Evolutionary conservation across 2,888 invertebrate genomes (phyloP).

Genomic region (Coelopa pilipes): DNA sequence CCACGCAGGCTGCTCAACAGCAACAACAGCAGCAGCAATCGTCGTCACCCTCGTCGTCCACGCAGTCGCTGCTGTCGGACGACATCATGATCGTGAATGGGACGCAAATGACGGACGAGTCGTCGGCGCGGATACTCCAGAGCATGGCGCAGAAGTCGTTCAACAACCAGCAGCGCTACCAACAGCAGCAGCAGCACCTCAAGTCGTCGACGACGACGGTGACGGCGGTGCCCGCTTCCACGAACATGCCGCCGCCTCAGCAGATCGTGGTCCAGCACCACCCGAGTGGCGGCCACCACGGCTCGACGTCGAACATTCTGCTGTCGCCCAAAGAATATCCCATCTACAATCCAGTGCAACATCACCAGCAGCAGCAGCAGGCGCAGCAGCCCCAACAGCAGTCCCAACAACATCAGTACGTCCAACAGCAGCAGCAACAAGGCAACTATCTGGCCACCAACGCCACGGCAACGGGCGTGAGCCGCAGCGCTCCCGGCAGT

Average conservation of each 20-base stretch:
- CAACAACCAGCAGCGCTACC: slow-evolving; percentile 54
- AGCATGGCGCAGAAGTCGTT: slow-evolving; percentile 67
- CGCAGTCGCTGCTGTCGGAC: slow-evolving; percentile 57
- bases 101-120: slow-evolving; percentile 66
- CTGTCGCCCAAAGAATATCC: slow-evolving; percentile 57
- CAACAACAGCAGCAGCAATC: slow-evolving; percentile 47
- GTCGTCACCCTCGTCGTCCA: slow-evolving; percentile 37
- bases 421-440: slow-evolving; percentile 47
- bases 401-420: slow-evolving; percentile 42
- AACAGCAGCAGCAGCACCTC: slow-evolving; percentile 45
- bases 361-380: slow-evolving; percentile 44
- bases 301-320: slow-evolving; percentile 53
- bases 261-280: slow-evolving; percentile 42
- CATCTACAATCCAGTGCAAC: slow-evolving; percentile 50
- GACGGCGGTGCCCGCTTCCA: neutral
- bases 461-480: slow-evolving; percentile 43
- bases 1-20: slow-evolving; percentile 46
- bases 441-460: slow-evolving; percentile 50
- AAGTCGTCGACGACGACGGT: slow-evolving; percentile 51
- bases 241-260: slow-evolving; percentile 47
- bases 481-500: slow-evolving; percentile 59
- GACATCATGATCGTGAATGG: slow-evolving; percentile 67
- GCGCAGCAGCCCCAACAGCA: slow-evolving; percentile 45
- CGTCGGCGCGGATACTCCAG: slow-evolving; percentile 65
- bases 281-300: neutral